Evolutionary conservation across 1,140 invertebrate genomes (phyloP).

Genomic region (Drosophila asahinai): DNA sequence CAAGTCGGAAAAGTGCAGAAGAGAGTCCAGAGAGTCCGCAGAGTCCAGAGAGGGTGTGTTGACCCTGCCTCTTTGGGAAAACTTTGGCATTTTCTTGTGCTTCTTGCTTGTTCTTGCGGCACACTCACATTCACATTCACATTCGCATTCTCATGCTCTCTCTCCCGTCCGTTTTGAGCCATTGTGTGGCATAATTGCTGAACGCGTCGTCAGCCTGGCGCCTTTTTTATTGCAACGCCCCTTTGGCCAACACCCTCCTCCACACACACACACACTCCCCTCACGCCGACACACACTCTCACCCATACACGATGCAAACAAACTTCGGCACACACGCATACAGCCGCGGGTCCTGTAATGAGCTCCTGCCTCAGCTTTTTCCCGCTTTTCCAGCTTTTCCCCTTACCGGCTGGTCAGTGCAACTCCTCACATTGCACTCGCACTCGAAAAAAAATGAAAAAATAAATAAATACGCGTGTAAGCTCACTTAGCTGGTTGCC

Average conservation of each 20-base stretch:
- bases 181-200: slow-evolving; percentile 76
- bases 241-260: slow-evolving; percentile 28
- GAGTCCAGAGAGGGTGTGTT: slow-evolving; percentile 68
- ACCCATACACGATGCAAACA: slow-evolving; percentile 46
- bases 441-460: neutral
- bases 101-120: slow-evolving; percentile 27
- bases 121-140: slow-evolving; percentile 7
- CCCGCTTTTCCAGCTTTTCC: slow-evolving; percentile 25
- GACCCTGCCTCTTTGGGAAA: slow-evolving; percentile 42
- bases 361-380: slow-evolving; percentile 38
- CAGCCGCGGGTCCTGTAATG: slow-evolving; percentile 58
- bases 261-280: neutral
- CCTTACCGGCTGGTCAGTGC: slow-evolving; percentile 29
- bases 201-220: slow-evolving; percentile 67
- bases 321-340: slow-evolving; percentile 59
- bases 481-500: neutral
- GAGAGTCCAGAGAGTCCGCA: slow-evolving; percentile 27
- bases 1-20: neutral
- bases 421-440: slow-evolving; percentile 13
- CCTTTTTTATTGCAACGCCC: slow-evolving; percentile 75
- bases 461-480: neutral
- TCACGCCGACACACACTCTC: neutral
- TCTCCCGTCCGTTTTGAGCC: slow-evolving; percentile 32
- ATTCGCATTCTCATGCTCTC: slow-evolving; percentile 1
- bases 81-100: slow-evolving; percentile 44